Base-by-base conservation (phyloP, 2,888 invertebrate genomes). In the Danaus chrysippus region DNA sequence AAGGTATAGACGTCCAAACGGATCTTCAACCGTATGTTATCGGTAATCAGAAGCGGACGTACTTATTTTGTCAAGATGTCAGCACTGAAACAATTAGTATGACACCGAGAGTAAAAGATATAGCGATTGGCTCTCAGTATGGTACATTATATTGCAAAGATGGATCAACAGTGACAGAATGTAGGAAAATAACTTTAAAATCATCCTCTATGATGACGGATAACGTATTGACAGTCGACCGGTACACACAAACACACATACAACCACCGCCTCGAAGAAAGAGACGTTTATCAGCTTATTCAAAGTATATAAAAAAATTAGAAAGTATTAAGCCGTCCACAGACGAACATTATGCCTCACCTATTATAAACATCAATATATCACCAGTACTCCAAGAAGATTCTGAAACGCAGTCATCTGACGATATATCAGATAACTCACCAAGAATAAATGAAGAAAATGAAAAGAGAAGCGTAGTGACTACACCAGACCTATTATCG, bases 281-380 rank as follows among this genome's bases (percentile, higher is more conserved):
- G 71, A 85, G 79, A 72, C 76, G 77, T 10, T 55, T 67, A 15
- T 71, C 75, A 6, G 68, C 71, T 23, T 71, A 75, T 60, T 70
- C 76, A 42, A 82, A 77, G 63, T 75, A 77, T 59, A 65, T 78
- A 13, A 76, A 72, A 66, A 71, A 70, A 59, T 69, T 71, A 62
- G 72, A 77, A 63, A 65, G 70, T 10, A 73, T 69, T 9, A 72
- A 78, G 42, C 73, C 71, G 62, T 68, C 66, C 58, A 34, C 55
- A 43, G 75, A 83, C 65, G 88, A 91, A 49, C 75, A 66, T 64
- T 79, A 82, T 67, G 76, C 82, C 55, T 78, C 91, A 12, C 88
- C 92, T 49, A 81, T 92, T 3, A 92, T 93, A 53, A 93, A 92
- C 68, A 93, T 93, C 61, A 93, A 93, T 71, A 93, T 93, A 69